Percentiles rank a stretch among this genome's conserved stretches.
These are phyloP conservation scores for Brachystomella parvula DNA, from an alignment of 1,140 invertebrate genomes.

Conservation along the genomic window DNA sequence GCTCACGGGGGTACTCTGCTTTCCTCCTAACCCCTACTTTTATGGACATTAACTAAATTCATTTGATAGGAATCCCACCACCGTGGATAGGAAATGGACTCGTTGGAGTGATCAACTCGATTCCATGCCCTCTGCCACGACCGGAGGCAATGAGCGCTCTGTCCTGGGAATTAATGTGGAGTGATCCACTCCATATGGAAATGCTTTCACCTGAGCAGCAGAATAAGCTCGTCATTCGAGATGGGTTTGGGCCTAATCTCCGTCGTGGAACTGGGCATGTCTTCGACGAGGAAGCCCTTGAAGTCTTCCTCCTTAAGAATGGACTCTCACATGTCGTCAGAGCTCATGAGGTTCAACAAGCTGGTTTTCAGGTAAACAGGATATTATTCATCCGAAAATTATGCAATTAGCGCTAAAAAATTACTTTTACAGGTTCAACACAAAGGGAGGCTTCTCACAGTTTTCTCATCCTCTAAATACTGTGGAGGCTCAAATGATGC, in stretches of 20 bases:
- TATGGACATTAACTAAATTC: conserved; percentile 15
- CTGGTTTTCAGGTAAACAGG: conserved; percentile 56
- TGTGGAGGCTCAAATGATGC: conserved; percentile 58
- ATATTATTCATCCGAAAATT: neutral
- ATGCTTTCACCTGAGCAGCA: conserved; percentile 46
- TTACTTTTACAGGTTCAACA: conserved; percentile 47
- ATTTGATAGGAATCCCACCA: conserved; percentile 49
- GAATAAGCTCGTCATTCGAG: conserved; percentile 50
- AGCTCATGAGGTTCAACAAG: conserved; percentile 63
- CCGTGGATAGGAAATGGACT: conserved; percentile 51
- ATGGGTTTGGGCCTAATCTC: conserved; percentile 60
- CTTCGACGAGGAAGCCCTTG: conserved; percentile 58
- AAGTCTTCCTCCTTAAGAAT: conserved; percentile 56
- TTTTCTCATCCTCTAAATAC: conserved; percentile 61
- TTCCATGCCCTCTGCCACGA: conserved; percentile 55
- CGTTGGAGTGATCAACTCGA: conserved; percentile 50
- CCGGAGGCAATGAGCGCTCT: conserved; percentile 57
- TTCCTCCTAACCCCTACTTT: neutral
- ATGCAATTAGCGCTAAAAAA: neutral
- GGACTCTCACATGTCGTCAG: conserved; percentile 58
- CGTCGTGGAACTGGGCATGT: conserved; percentile 62
- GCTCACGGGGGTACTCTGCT: conserved; percentile 59
- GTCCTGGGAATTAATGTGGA: conserved; percentile 71
- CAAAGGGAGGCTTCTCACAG: conserved; percentile 56
- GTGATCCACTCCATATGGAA: conserved; percentile 54